phyloP scores from a whole-genome alignment of 1,140 invertebrate genomes.

The Drosophila trapezifrons region DNA sequence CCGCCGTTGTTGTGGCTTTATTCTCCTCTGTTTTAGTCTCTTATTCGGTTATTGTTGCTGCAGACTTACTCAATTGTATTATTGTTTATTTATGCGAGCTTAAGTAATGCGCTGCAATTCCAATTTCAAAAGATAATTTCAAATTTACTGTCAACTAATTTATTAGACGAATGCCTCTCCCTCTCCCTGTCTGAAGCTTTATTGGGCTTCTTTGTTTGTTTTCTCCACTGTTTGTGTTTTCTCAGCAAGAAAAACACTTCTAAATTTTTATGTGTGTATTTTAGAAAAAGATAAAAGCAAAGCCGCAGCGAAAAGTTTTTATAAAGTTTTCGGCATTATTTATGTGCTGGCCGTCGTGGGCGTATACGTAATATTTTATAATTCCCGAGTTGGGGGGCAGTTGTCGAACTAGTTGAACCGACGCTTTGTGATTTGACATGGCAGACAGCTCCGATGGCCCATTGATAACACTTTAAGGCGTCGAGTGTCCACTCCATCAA shows the following conservation, averaged over 20 bases:
- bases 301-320: conserved; percentile 59
- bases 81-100: conserved; percentile 81
- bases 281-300: conserved; percentile 68
- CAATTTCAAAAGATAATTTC: conserved; percentile 73
- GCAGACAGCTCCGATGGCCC: conserved; percentile 22
- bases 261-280: conserved; percentile 36
- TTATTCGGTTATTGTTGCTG: conserved; percentile 33
- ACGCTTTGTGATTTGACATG: conserved; percentile 39
- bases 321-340: conserved; percentile 62
- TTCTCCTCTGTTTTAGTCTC: conserved; percentile 39
- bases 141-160: conserved; percentile 77
- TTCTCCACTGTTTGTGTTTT: conserved; percentile 37
- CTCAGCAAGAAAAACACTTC: conserved; percentile 40
- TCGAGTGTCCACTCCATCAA: conserved; percentile 36
- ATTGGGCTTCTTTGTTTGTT: conserved; percentile 47
- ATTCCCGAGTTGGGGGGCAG: conserved; percentile 34
- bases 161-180: conserved; percentile 55
- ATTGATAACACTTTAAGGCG: conserved; percentile 34
- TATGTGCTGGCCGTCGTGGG: conserved; percentile 58
- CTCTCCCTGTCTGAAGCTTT: conserved; percentile 44
- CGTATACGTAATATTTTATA: conserved; percentile 80
- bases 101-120: conserved; percentile 76
- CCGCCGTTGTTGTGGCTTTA: conserved; percentile 43
- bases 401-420: conserved; percentile 31
- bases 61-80: conserved; percentile 77